Evolutionary conservation across 2,113 vertebrate genomes (phyloP).

Genomic region (Charadrius vociferus): DNA sequence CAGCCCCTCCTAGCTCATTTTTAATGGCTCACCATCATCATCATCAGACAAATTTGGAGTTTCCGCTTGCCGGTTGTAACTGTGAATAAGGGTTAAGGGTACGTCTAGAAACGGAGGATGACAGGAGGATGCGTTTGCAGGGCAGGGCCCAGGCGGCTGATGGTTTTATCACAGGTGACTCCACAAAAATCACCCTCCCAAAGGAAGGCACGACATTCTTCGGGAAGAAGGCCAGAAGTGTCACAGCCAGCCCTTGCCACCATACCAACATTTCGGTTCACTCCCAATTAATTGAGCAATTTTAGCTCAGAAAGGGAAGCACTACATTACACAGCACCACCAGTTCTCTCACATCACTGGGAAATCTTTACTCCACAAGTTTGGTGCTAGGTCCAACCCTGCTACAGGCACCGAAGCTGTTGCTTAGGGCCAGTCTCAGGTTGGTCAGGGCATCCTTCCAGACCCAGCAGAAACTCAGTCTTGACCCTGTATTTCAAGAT

Average conservation of each 20-base stretch:
- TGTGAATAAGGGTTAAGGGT: neutral
- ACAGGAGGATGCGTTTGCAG: neutral
- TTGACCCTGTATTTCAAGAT: neutral
- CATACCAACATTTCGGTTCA: fast-evolving
- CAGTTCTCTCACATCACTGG: neutral
- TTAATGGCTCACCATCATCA: fast-evolving
- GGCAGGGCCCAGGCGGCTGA: neutral
- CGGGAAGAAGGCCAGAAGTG: neutral
- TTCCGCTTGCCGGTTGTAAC: neutral
- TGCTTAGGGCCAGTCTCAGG: neutral
- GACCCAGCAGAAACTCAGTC: neutral
- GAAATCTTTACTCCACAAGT: neutral
- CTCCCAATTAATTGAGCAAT: neutral
- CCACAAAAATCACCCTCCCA: neutral
- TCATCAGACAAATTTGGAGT: fast-evolving
- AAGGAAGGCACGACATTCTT: neutral
- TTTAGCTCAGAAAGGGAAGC: neutral
- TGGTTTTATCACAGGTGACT: neutral
- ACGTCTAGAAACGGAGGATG: fast-evolving
- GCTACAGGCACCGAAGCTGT: neutral
- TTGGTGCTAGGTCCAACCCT: too few species aligned
- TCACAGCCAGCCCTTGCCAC: neutral
- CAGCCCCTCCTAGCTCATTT: neutral
- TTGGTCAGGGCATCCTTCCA: neutral
- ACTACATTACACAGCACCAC: neutral